A percentile compares a stretch with the other conserved stretches of the same genome.
Conservation (phyloP, 2,888 invertebrate species). For the Eustalomyia histrio region DNA sequence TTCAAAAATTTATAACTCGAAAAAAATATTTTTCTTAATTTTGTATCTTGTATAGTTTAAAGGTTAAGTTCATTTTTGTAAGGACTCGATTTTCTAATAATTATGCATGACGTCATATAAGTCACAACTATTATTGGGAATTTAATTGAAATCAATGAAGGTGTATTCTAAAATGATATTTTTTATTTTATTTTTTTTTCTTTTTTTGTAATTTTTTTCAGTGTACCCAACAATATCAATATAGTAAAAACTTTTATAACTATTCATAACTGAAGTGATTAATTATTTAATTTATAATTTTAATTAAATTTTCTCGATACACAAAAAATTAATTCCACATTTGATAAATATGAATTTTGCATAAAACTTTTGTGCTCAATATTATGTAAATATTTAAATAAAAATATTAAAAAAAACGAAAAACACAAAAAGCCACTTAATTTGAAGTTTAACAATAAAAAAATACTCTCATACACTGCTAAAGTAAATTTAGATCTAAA, state of each 20-base stretch:
- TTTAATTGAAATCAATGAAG: no score
- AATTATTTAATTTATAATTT: slow-evolving; percentile 4
- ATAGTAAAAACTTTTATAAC: neutral
- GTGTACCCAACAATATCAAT: neutral
- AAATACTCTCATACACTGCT: neutral
- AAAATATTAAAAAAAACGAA: neutral
- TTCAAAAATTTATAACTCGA: no score
- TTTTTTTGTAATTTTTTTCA: neutral
- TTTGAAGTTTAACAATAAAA: neutral
- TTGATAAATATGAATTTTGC: neutral
- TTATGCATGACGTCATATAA: no score
- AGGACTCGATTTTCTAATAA: no score
- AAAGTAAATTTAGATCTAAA: neutral
- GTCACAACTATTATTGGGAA: no score
- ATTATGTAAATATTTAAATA: neutral
- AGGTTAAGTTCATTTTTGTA: no score
- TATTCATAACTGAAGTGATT: neutral
- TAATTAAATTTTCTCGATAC: neutral
- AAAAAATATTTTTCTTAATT: no score
- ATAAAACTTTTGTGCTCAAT: neutral
- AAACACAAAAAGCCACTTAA: neutral
- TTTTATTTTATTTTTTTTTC: no score
- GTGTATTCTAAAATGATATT: no score
- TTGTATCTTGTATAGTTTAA: no score
- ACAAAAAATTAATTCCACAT: neutral